These are phyloP conservation scores for Botia almorhae DNA, from an alignment of 2,797 vertebrate genomes.

Conservation along the genomic window DNA sequence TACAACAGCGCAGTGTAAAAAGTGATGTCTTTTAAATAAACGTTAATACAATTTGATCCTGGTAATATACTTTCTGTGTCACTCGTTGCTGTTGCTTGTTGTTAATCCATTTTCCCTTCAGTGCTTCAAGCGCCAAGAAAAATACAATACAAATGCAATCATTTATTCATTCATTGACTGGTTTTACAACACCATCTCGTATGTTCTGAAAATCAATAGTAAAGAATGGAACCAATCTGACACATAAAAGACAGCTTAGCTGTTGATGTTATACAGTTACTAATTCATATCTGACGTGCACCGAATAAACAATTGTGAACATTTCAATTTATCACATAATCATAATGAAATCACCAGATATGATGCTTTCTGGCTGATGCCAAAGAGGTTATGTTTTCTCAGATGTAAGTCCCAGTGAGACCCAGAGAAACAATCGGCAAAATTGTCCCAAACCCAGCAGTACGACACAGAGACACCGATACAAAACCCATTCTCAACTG, in stretches of 20 bases:
- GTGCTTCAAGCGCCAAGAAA: background rate
- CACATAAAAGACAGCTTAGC: background rate
- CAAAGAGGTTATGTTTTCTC: conserved; percentile 41
- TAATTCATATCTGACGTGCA: background rate
- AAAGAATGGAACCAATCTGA: background rate
- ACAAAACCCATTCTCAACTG: conserved; percentile 41
- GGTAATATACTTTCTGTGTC: background rate
- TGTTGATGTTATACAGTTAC: background rate
- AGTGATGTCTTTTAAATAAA: background rate
- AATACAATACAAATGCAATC: conserved; percentile 14
- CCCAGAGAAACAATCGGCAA: background rate
- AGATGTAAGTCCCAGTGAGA: conserved; percentile 35
- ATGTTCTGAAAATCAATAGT: background rate
- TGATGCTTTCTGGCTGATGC: background rate
- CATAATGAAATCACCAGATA: conserved; percentile 32
- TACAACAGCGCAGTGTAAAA: background rate
- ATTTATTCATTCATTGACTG: background rate
- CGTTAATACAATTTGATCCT: background rate
- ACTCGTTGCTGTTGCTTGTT: background rate
- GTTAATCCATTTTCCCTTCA: background rate
- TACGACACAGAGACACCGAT: conserved; percentile 26
- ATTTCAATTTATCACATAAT: conserved; percentile 27
- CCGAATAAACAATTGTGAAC: conserved; percentile 23
- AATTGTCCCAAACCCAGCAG: conserved; percentile 1
- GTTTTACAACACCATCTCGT: background rate